phyloP scores from a whole-genome alignment of 2,888 invertebrate genomes.

The Itoplectis maculator region DNA sequence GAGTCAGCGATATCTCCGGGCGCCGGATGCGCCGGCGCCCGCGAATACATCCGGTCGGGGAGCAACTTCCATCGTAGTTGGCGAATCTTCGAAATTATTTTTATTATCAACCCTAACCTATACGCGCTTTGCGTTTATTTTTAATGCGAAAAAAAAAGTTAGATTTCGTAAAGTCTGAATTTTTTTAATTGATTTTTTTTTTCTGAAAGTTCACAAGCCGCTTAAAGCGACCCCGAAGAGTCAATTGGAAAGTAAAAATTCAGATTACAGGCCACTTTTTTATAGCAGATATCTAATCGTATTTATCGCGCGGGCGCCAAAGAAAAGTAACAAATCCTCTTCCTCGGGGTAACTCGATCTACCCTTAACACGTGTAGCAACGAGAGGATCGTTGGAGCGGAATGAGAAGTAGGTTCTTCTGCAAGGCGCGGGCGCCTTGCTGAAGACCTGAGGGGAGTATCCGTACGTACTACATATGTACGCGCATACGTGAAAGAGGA shows the following conservation, averaged over 20 bases:
- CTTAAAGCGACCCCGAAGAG: no score
- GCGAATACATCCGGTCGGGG: background rate
- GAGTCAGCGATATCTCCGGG: background rate
- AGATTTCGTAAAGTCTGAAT: no score
- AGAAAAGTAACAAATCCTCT: background rate
- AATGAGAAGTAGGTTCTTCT: slow-evolving; percentile 7
- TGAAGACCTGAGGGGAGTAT: background rate
- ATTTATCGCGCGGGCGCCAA: no score
- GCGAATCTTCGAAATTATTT: no score
- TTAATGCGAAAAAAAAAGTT: no score
- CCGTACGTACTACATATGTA: slow-evolving; percentile 10
- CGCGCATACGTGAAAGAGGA: slow-evolving; percentile 38
- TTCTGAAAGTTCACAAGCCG: no score
- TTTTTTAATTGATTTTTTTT: no score
- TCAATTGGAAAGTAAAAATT: no score
- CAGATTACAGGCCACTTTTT: no score
- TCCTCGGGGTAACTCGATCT: background rate
- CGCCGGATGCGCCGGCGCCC: background rate
- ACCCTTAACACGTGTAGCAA: slow-evolving; percentile 13
- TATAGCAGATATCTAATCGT: background rate
- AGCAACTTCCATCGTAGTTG: no score
- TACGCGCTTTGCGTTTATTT: no score
- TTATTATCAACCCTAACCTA: no score
- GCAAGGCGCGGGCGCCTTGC: background rate
- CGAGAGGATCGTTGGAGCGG: background rate